Evolutionary conservation across 2,797 vertebrate genomes (phyloP).

Genomic region (Nothura maculosa): DNA sequence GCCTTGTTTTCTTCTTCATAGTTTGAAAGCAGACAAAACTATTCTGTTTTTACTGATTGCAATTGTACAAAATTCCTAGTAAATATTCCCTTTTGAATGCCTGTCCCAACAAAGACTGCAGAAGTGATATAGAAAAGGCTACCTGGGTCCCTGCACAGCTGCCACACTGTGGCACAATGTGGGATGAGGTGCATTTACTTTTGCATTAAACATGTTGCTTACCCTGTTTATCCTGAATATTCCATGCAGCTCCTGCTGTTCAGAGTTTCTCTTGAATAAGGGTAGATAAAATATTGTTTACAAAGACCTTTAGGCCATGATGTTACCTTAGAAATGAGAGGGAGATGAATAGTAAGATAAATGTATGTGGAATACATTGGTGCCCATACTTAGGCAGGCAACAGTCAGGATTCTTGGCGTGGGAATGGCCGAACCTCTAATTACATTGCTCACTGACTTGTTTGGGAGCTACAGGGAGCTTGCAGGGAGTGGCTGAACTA

Average conservation of each 20-base stretch:
- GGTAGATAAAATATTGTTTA: background rate
- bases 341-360: background rate
- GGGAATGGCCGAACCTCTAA: background rate
- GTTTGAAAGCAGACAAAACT: background rate
- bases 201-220: background rate
- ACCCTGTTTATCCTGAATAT: background rate
- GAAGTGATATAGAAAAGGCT: background rate
- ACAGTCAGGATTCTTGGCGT: background rate
- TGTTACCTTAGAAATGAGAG: background rate
- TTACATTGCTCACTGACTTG: background rate
- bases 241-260: background rate
- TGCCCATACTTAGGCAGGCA: background rate
- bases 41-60: background rate
- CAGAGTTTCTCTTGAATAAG: background rate
- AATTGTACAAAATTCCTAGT: background rate
- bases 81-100: background rate
- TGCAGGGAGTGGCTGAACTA: background rate
- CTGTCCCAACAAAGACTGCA: background rate
- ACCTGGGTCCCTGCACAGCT: background rate
- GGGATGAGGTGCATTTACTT: background rate
- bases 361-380: background rate
- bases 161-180: background rate
- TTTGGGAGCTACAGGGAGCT: too few relatives aligned
- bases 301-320: background rate
- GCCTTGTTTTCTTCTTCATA: background rate